Percentiles rank a stretch among this genome's conserved stretches.
Conservation (phyloP, 2,888 invertebrate genomes). For the Magallana nippona region DNA sequence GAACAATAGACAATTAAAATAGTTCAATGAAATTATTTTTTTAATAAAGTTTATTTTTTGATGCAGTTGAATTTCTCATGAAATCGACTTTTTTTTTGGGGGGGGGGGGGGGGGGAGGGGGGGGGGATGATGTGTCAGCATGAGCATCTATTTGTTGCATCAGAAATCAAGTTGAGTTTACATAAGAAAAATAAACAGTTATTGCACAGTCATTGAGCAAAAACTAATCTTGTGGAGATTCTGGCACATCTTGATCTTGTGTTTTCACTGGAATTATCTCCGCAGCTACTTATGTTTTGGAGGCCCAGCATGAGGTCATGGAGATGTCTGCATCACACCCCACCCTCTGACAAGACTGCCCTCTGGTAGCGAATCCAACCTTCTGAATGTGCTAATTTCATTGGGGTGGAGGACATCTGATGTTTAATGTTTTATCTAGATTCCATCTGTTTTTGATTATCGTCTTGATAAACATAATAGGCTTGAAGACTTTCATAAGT, state of each 20-base stretch:
- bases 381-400: not conserved
- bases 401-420: constrained; percentile 19
- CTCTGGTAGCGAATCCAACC: not conserved
- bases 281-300: not conserved
- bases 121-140: not conserved
- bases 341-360: constrained; percentile 6
- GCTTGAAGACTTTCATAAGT: constrained; percentile 16
- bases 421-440: constrained; percentile 23
- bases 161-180: constrained; percentile 23
- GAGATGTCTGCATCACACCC: not conserved
- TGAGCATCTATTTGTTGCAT: not conserved
- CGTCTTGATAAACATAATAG: not conserved
- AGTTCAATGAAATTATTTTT: too few relatives aligned
- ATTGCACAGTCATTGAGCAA: constrained; percentile 2
- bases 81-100: too few relatives aligned
- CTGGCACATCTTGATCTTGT: constrained; percentile 24
- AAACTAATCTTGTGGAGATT: constrained; percentile 17
- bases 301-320: not conserved
- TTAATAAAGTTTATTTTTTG: too few relatives aligned
- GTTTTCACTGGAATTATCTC: constrained; percentile 11
- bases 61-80: too few relatives aligned
- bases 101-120: not conserved
- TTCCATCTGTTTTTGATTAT: constrained; percentile 32
- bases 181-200: not conserved
- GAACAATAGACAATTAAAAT: too few relatives aligned